Evolutionary conservation across 2,113 vertebrate genomes (phyloP).

Genomic region (Microtus oregoni): DNA sequence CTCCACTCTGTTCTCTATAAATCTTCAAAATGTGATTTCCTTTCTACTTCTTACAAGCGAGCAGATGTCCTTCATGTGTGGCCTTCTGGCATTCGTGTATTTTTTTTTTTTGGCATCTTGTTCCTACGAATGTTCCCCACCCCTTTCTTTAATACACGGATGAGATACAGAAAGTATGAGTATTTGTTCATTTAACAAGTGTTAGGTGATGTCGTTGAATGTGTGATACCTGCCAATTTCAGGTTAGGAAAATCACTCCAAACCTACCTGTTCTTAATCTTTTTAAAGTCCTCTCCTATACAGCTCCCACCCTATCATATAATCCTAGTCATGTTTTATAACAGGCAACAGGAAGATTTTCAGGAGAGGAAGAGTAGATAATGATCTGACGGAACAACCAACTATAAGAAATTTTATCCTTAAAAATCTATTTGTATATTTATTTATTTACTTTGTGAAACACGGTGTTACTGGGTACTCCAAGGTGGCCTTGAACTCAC

Average conservation of each 20-base stretch:
- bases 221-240: not conserved
- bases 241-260: not conserved
- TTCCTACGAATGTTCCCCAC: not conserved
- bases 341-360: not conserved
- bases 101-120: not conserved
- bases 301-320: not conserved
- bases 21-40: not conserved
- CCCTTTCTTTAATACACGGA: not conserved
- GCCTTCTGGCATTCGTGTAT: not conserved
- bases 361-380: not conserved
- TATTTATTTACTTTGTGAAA: not conserved
- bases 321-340: not conserved
- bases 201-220: slow-evolving; percentile 3
- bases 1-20: slow-evolving; percentile 7
- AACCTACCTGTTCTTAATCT: not conserved
- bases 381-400: not conserved
- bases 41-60: not conserved
- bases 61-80: not conserved
- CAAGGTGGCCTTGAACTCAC: not conserved
- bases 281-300: not conserved
- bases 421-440: not conserved
- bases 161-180: not conserved
- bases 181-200: not conserved
- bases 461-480: not conserved
- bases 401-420: not conserved